Evolutionary conservation across 2,888 invertebrate species (phyloP).

Genomic region (Saturnia pavonia): DNA sequence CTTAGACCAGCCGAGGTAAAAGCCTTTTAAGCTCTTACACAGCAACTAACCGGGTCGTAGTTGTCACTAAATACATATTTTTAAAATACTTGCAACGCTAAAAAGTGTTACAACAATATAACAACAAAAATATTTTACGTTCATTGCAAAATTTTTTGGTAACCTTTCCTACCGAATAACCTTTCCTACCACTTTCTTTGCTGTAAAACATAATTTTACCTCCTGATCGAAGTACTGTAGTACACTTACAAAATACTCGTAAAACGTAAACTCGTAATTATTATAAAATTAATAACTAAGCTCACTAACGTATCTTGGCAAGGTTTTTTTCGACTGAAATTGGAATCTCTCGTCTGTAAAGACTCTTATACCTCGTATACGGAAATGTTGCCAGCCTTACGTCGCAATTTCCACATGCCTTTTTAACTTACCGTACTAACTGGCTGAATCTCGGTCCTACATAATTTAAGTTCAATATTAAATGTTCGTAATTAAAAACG

Average conservation of each 20-base stretch:
- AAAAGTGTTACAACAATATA: not conserved
- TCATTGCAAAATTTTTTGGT: not conserved
- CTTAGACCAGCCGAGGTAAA: constrained; percentile 66
- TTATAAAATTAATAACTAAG: constrained; percentile 5
- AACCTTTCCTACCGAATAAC: too few species aligned
- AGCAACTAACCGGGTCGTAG: constrained; percentile 40
- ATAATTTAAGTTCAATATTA: constrained; percentile 63
- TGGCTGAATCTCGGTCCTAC: constrained; percentile 48
- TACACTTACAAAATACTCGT: not conserved
- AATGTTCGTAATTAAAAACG: constrained; percentile 63
- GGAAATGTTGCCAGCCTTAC: constrained; percentile 74
- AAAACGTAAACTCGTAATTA: not conserved
- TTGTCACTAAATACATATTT: constrained; percentile 25
- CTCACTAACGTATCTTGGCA: constrained; percentile 16
- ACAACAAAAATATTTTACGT: not conserved
- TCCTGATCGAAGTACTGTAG: not conserved
- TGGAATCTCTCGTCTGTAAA: constrained; percentile 69
- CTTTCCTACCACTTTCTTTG: too few species aligned
- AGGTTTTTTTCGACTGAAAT: constrained; percentile 59
- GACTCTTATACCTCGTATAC: constrained; percentile 65
- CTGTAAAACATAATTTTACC: too few species aligned
- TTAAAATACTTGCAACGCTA: not conserved
- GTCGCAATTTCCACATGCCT: constrained; percentile 78
- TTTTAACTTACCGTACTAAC: constrained; percentile 71
- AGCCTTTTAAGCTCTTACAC: constrained; percentile 62